A percentile compares a stretch with the other conserved stretches of the same genome.
Evolutionary conservation across 1,140 invertebrate species (phyloP).

Genomic region (Bombus soroeensis): DNA sequence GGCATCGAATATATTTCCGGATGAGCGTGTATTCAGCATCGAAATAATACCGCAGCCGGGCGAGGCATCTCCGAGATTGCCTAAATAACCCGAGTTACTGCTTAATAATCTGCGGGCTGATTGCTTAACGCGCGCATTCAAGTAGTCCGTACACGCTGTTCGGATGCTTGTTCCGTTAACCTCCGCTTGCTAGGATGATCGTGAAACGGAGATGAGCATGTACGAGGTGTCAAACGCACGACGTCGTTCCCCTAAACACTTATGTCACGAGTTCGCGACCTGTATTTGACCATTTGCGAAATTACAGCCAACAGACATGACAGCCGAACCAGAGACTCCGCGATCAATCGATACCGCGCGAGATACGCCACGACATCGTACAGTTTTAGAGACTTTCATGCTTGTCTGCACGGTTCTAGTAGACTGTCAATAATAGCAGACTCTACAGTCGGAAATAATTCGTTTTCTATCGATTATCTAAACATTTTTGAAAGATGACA

Average conservation of each 20-base stretch:
- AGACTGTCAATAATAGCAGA: not conserved
- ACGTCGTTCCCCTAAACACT: conserved; percentile 54
- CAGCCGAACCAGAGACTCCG: not conserved
- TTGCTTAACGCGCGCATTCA: conserved; percentile 64
- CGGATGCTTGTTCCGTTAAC: conserved; percentile 53
- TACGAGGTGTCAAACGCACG: conserved; percentile 66
- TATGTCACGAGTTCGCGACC: conserved; percentile 50
- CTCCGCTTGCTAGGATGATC: conserved; percentile 37
- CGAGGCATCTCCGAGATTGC: conserved; percentile 50
- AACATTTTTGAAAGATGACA: not conserved
- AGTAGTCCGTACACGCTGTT: conserved; percentile 46
- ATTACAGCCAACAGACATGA: conserved; percentile 43
- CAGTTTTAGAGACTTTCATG: not conserved
- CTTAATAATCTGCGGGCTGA: conserved; percentile 59
- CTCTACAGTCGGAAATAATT: not conserved
- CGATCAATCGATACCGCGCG: conserved; percentile 2
- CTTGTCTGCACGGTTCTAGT: not conserved
- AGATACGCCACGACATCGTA: not conserved
- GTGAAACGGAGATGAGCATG: conserved; percentile 57
- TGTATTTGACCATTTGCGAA: conserved; percentile 57
- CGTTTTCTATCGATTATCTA: not conserved
- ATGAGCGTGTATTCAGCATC: conserved; percentile 8
- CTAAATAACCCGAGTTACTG: conserved; percentile 53
- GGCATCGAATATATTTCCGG: not conserved
- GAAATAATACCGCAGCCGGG: conserved; percentile 21